These are phyloP conservation scores for Pseudobourletiella spinata DNA, from an alignment of 1,140 invertebrate species.

Conservation along the genomic window DNA sequence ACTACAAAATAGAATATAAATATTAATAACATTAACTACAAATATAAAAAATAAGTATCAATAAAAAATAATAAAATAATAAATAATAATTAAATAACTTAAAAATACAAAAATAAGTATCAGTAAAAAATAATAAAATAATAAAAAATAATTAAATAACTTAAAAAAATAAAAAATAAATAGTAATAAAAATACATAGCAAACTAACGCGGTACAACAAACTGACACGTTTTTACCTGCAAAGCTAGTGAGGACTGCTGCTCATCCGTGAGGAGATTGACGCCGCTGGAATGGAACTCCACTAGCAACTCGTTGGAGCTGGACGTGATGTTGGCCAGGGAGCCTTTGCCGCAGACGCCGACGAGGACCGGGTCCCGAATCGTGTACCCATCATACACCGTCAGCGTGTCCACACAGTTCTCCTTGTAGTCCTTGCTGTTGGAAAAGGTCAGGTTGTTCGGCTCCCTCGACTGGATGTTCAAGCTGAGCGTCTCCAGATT, in stretches of 20 bases:
- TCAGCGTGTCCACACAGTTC: slow-evolving; percentile 42
- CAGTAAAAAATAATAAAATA: too few relatives aligned
- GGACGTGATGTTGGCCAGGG: background rate
- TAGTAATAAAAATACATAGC: too few relatives aligned
- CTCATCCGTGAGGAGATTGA: background rate
- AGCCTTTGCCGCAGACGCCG: slow-evolving; percentile 70
- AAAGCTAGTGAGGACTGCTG: background rate
- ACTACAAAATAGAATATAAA: too few relatives aligned
- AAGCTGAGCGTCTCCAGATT: background rate
- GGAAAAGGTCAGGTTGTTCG: background rate
- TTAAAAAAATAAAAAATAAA: too few relatives aligned
- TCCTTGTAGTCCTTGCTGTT: background rate
- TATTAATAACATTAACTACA: too few relatives aligned
- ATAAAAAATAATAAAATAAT: too few relatives aligned
- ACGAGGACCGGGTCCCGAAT: slow-evolving; percentile 57
- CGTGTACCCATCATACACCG: slow-evolving; percentile 69
- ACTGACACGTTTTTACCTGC: too few relatives aligned
- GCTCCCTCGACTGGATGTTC: slow-evolving; percentile 1
- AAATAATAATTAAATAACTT: too few relatives aligned
- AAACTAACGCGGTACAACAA: too few relatives aligned
- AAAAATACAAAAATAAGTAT: too few relatives aligned
- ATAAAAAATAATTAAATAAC: too few relatives aligned
- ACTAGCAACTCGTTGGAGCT: slow-evolving; percentile 7
- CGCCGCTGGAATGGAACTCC: background rate
- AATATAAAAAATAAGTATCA: too few relatives aligned